These are phyloP conservation scores for Chironomus tentans DNA, from an alignment of 2,888 invertebrate species.

Conservation along the genomic window DNA sequence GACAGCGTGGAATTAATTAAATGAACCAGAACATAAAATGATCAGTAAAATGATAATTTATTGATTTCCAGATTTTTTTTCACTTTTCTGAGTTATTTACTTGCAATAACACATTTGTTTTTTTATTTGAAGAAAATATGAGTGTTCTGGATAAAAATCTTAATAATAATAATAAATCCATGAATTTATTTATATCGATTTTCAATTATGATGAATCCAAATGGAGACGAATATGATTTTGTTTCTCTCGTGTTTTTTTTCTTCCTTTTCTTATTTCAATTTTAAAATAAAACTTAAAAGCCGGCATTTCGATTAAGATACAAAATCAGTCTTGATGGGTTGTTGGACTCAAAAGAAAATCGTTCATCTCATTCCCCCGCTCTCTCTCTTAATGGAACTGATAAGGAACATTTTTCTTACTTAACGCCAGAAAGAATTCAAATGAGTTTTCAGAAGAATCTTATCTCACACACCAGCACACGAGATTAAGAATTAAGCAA, in stretches of 20 bases:
- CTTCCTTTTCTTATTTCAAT: background rate
- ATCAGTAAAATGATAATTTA: background rate
- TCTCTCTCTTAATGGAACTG: background rate
- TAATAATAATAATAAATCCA: background rate
- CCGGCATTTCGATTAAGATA: constrained; percentile 19
- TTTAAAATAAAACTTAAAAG: constrained; percentile 6
- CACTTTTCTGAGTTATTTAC: too few relatives aligned
- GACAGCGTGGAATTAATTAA: background rate
- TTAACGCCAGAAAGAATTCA: constrained; percentile 3
- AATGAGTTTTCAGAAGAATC: background rate
- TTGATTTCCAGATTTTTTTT: too few relatives aligned
- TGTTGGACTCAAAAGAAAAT: constrained; percentile 1
- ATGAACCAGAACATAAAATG: background rate
- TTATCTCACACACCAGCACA: constrained; percentile 4
- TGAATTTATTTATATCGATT: background rate
- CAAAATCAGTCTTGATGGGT: constrained; percentile 22
- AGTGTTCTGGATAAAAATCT: background rate
- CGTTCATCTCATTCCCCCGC: background rate
- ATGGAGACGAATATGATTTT: background rate
- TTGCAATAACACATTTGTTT: too few relatives aligned
- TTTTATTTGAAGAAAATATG: too few relatives aligned
- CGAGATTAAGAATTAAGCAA: constrained; percentile 3
- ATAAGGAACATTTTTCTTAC: background rate
- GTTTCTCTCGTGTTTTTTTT: too few relatives aligned
- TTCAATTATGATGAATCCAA: background rate